phyloP scores from a whole-genome alignment of 2,797 vertebrate species.

The Liparis tanakae region DNA sequence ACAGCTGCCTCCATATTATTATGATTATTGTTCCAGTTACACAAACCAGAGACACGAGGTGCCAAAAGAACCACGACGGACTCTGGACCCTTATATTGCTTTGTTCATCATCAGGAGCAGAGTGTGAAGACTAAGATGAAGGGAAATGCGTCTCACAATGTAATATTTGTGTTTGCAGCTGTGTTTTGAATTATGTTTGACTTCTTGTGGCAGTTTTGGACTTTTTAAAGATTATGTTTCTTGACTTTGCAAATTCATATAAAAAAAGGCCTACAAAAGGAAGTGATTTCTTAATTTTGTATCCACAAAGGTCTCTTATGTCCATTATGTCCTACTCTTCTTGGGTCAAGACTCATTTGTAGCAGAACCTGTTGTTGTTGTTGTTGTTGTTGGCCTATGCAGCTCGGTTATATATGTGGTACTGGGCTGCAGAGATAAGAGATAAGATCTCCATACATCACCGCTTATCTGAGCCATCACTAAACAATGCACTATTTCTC shows the following conservation, averaged over 20 bases:
- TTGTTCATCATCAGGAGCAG: neutral
- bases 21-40: neutral
- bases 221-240: too few species aligned
- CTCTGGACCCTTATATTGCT: neutral
- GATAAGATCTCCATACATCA: neutral
- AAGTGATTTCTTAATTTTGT: too few species aligned
- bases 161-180: neutral
- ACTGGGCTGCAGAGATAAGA: neutral
- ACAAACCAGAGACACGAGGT: conserved; percentile 1
- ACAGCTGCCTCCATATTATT: neutral
- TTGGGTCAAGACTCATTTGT: neutral
- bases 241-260: too few species aligned
- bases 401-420: too few species aligned
- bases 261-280: too few species aligned
- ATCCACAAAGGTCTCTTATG: too few species aligned
- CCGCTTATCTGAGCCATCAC: neutral
- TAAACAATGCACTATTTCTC: neutral
- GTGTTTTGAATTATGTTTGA: neutral
- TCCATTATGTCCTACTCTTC: neutral
- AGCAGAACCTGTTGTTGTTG: neutral
- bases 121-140: neutral
- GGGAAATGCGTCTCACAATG: neutral
- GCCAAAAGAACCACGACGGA: conserved; percentile 11
- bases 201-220: neutral
- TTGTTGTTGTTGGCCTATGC: too few species aligned